Evolutionary conservation across 1,140 invertebrate genomes (phyloP), one percentile per base, ranked within the genome.

Genomic region (Diprion similis): DNA sequence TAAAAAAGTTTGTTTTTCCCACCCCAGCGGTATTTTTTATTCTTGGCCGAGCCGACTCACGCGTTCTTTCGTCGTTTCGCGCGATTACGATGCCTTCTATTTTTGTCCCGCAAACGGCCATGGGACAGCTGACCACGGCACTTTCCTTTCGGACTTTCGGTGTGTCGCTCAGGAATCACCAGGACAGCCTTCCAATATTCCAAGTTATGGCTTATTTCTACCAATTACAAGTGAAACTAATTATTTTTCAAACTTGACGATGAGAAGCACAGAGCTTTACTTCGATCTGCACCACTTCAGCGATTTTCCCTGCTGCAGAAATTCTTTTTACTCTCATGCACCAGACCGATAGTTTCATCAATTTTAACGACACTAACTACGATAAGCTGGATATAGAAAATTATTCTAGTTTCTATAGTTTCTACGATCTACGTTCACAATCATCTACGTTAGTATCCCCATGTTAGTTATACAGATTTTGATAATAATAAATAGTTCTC

Each of bases 41-140:
- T 85, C 83, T 84, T 83, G 82, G 82, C 78, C 74, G 74, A 75
- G 24, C 70, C 78, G 77, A 83, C 78, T 88, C 83, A 86, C 79
- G 82, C 79, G 84, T 86, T 86, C 79, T 68, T 80, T 76, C 72
- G 78, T 75, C 80, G 82, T 82, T 81, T 77, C 80, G 18, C 9
- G 73, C 80, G 80, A 84, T 86, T 86, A 85, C 76, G 80, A 85
- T 85, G 81, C 81, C 76, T 75, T 81, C 81, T 88, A 88, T 86
- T 88, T 85, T 84, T 77, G 71, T 48, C 75, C 24, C 24, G 24
- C 24, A 37, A 77, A 69, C 51, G 51, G 51, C 51, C 6, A 59
- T 59, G 11, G 51, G 51, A 59, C 51, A 59, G 51, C 51, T 59
- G 51, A 59, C 51, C 51, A 15, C 24, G 24, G 24, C 24, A 37